These are phyloP conservation scores for Caiman crocodilus DNA, from an alignment of 2,797 vertebrate species.

Conservation along the genomic window DNA sequence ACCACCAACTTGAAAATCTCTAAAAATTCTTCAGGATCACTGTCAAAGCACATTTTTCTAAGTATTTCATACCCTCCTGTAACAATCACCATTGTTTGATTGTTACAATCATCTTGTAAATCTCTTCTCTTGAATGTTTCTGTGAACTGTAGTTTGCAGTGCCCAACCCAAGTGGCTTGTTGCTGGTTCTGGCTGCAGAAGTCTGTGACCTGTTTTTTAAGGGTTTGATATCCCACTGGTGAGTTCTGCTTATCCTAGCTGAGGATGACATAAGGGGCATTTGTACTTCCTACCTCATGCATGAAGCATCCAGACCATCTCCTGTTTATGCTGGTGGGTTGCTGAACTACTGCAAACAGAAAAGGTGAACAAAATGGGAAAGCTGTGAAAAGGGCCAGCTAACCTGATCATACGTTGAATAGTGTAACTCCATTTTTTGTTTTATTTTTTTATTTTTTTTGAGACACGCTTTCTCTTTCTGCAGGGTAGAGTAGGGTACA, in stretches of 20 bases:
- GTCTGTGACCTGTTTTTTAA: background rate
- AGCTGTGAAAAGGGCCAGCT: background rate
- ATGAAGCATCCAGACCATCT: background rate
- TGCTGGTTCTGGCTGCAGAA: background rate
- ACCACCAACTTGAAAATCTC: too few species aligned
- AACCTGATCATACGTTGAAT: background rate
- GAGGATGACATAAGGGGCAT: background rate
- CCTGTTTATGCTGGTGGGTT: constrained; percentile 5
- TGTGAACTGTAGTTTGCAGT: background rate
- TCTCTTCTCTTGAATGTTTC: background rate
- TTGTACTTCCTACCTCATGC: background rate
- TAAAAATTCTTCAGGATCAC: too few species aligned
- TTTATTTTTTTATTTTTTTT: background rate
- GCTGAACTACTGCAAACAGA: background rate
- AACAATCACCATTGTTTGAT: too few species aligned
- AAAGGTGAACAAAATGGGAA: accelerated
- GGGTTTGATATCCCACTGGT: background rate
- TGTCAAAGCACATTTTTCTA: too few species aligned
- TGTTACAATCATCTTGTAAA: background rate
- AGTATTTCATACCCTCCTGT: too few species aligned
- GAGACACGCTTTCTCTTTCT: background rate
- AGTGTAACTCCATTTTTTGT: too few species aligned
- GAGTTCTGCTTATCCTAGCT: background rate
- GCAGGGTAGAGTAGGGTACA: background rate
- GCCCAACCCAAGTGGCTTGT: background rate